Evolutionary conservation across 2,888 invertebrate genomes (phyloP).

Genomic region (Thecocarcelia acutangulata): DNA sequence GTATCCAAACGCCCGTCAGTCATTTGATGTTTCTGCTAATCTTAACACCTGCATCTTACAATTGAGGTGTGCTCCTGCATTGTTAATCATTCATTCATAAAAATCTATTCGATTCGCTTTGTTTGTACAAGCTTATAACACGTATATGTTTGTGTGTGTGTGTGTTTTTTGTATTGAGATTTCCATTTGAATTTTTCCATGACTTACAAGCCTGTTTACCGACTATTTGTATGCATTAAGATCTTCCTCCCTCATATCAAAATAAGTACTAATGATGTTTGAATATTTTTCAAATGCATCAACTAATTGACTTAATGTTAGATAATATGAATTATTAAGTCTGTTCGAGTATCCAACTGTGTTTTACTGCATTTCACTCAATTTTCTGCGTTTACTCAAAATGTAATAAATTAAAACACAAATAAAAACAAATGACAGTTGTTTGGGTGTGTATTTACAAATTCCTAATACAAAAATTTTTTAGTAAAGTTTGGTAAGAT

Average conservation of each 20-base stretch:
- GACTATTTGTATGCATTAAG: slow-evolving; percentile 61
- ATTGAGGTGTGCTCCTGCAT: slow-evolving; percentile 61
- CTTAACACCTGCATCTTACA: slow-evolving; percentile 67
- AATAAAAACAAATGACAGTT: too few species aligned
- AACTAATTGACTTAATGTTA: slow-evolving; percentile 54
- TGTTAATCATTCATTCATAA: slow-evolving; percentile 60
- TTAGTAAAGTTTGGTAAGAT: too few species aligned
- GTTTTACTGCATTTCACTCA: too few species aligned
- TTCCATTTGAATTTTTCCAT: slow-evolving; percentile 20
- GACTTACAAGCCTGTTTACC: slow-evolving; percentile 28
- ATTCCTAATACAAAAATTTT: too few species aligned
- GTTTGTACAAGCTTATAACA: not conserved
- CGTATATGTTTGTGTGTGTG: not conserved
- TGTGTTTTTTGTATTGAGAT: slow-evolving; percentile 2
- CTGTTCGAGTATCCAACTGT: too few species aligned
- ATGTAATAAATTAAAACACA: too few species aligned
- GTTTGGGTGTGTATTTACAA: too few species aligned
- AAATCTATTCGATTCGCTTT: slow-evolving; percentile 16
- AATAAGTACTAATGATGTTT: slow-evolving; percentile 26
- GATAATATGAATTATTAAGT: slow-evolving; percentile 15
- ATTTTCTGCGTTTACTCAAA: too few species aligned
- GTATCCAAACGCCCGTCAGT: slow-evolving; percentile 28
- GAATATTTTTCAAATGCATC: slow-evolving; percentile 55
- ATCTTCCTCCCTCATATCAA: slow-evolving; percentile 62
- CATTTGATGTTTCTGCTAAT: slow-evolving; percentile 49